Conservation (phyloP, 1,140 invertebrate genomes). For the Theocolax elegans region DNA sequence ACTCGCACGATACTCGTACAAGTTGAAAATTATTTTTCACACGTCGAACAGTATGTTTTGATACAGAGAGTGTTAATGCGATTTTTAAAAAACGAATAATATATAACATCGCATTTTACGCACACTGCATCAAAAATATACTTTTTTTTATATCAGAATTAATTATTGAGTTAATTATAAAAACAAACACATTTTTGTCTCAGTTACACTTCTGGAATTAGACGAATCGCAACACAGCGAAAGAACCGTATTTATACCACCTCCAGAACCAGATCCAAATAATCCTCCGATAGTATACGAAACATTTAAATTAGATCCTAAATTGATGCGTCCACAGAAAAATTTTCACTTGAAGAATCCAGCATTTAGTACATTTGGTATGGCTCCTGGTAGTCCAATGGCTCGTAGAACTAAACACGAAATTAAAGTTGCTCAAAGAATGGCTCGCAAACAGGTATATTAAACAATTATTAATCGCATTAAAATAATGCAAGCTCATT, state of each 20-base stretch:
- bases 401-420: constrained; percentile 94
- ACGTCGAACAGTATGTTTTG: too few relatives aligned
- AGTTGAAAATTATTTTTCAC: too few relatives aligned
- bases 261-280: constrained; percentile 81
- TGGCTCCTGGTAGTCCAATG: constrained; percentile 85
- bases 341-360: constrained; percentile 60
- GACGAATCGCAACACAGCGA: constrained; percentile 84
- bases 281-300: constrained; percentile 59
- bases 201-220: constrained; percentile 76
- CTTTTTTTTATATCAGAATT: too few relatives aligned
- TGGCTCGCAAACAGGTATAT: constrained; percentile 78
- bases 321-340: constrained; percentile 69
- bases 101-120: too few relatives aligned
- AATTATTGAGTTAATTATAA: neutral
- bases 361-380: constrained; percentile 60
- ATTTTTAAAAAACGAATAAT: too few relatives aligned
- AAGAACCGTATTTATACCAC: constrained; percentile 93
- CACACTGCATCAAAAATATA: too few relatives aligned
- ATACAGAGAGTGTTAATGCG: too few relatives aligned
- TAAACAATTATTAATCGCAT: neutral
- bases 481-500: neutral
- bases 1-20: too few relatives aligned
- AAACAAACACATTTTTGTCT: neutral
- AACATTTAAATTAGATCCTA: constrained; percentile 69
- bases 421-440: constrained; percentile 89